A percentile compares a stretch with the other conserved stretches of the same genome.
phyloP scores from a whole-genome alignment of 2,113 vertebrate genomes.

The Uria lomvia region DNA sequence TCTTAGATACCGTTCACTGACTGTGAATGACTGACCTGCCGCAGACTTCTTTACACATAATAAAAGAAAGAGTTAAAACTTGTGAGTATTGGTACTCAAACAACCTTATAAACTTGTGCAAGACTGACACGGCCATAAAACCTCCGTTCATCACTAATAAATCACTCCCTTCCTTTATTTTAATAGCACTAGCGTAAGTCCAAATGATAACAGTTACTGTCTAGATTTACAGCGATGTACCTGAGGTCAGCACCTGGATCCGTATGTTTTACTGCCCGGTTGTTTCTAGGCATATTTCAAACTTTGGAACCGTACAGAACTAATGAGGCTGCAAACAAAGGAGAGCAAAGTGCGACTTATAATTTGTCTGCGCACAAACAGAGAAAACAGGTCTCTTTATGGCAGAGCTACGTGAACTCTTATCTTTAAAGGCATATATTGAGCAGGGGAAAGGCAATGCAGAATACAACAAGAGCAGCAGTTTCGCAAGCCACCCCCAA shows the following conservation, averaged over 20 bases:
- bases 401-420: background rate
- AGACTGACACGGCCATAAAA: background rate
- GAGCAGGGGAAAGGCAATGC: background rate
- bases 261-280: background rate
- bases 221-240: background rate
- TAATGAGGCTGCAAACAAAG: background rate
- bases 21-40: background rate
- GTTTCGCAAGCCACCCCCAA: background rate
- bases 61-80: background rate
- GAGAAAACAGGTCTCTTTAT: fast-evolving
- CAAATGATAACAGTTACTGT: background rate
- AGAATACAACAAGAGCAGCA: background rate
- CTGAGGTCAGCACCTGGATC: background rate
- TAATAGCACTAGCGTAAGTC: background rate
- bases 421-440: background rate
- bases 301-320: background rate
- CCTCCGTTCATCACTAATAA: background rate
- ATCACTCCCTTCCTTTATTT: background rate
- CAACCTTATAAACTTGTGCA: background rate
- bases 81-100: background rate
- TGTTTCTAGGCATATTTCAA: background rate
- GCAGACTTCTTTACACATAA: background rate
- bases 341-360: background rate
- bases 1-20: background rate
- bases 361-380: background rate